These are phyloP conservation scores for Sphecodes monilicornis DNA, from an alignment of 2,888 invertebrate species.

Conservation along the genomic window DNA sequence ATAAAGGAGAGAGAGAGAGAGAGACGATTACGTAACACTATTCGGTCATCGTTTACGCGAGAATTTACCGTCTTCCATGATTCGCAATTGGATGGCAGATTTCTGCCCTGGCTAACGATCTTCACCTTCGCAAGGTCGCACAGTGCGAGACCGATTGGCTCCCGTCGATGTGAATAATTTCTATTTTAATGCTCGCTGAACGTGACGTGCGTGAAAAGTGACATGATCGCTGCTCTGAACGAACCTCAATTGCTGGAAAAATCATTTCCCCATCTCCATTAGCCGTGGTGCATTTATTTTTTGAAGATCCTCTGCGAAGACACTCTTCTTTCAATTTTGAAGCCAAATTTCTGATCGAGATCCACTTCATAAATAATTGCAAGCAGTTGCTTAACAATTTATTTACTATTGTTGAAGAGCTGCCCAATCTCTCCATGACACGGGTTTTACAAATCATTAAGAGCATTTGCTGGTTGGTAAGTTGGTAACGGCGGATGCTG, in stretches of 20 bases:
- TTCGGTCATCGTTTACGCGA: constrained; percentile 23
- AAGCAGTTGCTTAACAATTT: too few relatives aligned
- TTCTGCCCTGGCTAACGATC: constrained; percentile 8
- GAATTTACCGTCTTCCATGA: constrained; percentile 12
- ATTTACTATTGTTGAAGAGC: too few relatives aligned
- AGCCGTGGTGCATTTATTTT: not conserved
- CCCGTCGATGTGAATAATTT: constrained; percentile 8
- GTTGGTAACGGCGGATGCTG: too few relatives aligned
- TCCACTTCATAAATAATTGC: too few relatives aligned
- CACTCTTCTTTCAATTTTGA: not conserved
- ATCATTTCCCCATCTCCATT: not conserved
- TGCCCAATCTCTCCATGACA: too few relatives aligned
- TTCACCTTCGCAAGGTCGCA: constrained; percentile 30
- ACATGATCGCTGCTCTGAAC: not conserved
- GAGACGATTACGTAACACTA: constrained; percentile 29
- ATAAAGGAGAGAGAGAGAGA: not conserved
- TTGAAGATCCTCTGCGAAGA: not conserved
- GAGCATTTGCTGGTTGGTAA: too few relatives aligned
- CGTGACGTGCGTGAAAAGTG: not conserved
- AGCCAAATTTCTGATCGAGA: too few relatives aligned
- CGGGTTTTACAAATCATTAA: too few relatives aligned
- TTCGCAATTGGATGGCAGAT: constrained; percentile 4
- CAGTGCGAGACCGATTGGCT: not conserved
- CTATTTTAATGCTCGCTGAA: not conserved
- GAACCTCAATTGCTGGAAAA: not conserved